These are phyloP conservation scores for Rhamnusium bicolor DNA, from an alignment of 2,888 invertebrate species.

Conservation along the genomic window DNA sequence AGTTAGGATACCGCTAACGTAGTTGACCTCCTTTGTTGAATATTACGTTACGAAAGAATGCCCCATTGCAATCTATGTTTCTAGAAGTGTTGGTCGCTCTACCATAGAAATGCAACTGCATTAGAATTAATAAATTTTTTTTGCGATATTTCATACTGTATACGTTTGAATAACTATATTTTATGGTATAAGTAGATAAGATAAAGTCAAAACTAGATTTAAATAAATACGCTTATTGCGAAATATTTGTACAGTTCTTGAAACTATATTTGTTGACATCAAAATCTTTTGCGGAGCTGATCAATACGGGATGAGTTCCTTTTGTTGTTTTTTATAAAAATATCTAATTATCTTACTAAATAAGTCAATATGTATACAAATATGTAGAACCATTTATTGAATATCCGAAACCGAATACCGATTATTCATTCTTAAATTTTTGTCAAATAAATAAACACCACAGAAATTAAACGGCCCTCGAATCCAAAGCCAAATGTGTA, in stretches of 20 bases:
- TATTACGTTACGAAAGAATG: slow-evolving; percentile 27
- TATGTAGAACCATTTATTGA: no score
- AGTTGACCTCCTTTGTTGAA: slow-evolving; percentile 32
- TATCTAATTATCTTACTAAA: no score
- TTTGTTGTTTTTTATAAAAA: no score
- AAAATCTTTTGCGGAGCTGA: no score
- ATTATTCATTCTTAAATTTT: no score
- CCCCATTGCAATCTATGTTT: slow-evolving; percentile 21
- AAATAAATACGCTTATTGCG: neutral
- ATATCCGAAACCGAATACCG: no score
- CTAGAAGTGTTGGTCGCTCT: slow-evolving; percentile 17
- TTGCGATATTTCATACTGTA: neutral
- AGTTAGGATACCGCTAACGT: slow-evolving; percentile 15
- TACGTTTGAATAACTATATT: neutral
- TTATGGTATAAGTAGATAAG: neutral
- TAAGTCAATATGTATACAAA: no score
- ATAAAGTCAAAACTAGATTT: neutral
- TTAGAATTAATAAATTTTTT: neutral
- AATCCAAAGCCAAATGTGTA: no score
- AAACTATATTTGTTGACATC: neutral
- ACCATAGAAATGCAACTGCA: slow-evolving; percentile 30
- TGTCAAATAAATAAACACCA: no score
- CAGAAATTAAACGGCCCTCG: no score
- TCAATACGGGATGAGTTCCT: no score
- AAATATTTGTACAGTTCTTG: neutral